phyloP scores from a whole-genome alignment of 2,113 vertebrate genomes.

The Apaloderma vittatum region DNA sequence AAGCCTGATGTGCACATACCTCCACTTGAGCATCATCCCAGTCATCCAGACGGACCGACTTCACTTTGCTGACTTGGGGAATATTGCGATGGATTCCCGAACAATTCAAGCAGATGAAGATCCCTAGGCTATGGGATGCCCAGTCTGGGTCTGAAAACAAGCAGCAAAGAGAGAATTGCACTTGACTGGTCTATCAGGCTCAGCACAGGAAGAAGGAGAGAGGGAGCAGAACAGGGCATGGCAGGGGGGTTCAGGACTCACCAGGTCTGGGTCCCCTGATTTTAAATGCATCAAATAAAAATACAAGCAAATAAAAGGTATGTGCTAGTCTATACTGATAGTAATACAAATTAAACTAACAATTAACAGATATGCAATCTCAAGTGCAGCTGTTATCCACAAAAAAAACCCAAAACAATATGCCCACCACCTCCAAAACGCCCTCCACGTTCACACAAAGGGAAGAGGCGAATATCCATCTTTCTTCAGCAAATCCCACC shows the following conservation, averaged over 20 bases:
- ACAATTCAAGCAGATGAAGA: constrained; percentile 94
- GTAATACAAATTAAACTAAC: neutral
- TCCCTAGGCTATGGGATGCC: constrained; percentile 93
- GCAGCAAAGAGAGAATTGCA: neutral
- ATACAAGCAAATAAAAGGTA: fast-evolving
- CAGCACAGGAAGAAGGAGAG: neutral
- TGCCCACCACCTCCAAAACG: neutral
- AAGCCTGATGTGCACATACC: constrained; percentile 64
- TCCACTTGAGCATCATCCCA: constrained; percentile 93
- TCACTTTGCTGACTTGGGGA: constrained; percentile 92
- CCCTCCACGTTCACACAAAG: neutral
- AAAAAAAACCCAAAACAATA: fast-evolving
- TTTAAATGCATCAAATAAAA: neutral
- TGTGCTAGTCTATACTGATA: neutral
- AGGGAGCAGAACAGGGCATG: neutral
- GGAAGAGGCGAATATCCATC: neutral
- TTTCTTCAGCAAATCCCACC: neutral
- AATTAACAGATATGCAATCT: neutral
- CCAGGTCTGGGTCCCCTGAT: no score
- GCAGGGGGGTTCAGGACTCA: neutral
- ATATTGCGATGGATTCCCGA: constrained; percentile 93
- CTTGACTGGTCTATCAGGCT: neutral
- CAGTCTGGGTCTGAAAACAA: constrained; percentile 91
- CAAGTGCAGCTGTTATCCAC: neutral
- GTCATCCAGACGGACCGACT: constrained; percentile 89